These are phyloP conservation scores for Eremobia ochroleuca DNA, from an alignment of 2,888 invertebrate genomes.

Conservation along the genomic window DNA sequence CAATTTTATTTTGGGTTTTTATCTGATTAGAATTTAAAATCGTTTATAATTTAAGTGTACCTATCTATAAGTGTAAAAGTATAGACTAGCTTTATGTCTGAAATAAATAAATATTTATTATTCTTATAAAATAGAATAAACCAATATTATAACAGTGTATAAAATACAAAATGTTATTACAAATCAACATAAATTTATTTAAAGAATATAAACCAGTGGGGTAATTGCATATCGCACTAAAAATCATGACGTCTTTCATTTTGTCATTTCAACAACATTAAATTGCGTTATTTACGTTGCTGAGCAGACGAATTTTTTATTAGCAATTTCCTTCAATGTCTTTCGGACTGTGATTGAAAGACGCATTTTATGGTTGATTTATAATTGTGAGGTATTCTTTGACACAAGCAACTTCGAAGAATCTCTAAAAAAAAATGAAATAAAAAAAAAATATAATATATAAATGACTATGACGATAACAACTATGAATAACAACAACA, in stretches of 20 bases:
- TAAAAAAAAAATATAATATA: too few species aligned
- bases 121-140: too few species aligned
- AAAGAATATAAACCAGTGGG: background rate
- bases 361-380: background rate
- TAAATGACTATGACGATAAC: background rate
- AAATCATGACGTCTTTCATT: background rate
- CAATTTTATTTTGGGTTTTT: too few species aligned
- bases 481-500: background rate
- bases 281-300: background rate
- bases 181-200: background rate
- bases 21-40: too few species aligned
- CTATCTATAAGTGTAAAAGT: too few species aligned
- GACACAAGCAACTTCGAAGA: background rate
- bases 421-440: too few species aligned
- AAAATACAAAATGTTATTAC: background rate
- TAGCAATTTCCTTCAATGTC: background rate
- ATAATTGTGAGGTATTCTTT: background rate
- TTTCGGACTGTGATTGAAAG: background rate
- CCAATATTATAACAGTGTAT: background rate
- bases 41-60: too few species aligned
- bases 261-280: background rate
- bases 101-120: too few species aligned
- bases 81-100: too few species aligned
- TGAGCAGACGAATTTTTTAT: background rate
- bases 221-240: background rate